A percentile compares a stretch with the other conserved stretches of the same genome.
Conservation (phyloP, 2,113 vertebrate genomes). For the Entosphenus tridentatus region DNA sequence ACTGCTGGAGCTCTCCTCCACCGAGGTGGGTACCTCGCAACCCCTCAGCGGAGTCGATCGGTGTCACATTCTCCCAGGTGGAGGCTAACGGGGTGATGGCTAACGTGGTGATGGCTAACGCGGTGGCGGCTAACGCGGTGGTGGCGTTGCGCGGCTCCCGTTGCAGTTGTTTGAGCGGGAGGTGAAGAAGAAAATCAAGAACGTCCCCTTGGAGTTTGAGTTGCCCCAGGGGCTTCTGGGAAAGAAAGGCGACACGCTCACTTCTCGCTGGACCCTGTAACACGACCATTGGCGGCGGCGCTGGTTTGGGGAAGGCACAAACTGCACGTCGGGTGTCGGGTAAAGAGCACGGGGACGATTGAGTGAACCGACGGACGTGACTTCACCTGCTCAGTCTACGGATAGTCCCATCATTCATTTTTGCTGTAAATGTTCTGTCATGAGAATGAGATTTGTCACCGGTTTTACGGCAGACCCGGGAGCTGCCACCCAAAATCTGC, state of each 20-base stretch:
- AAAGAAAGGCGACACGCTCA: conserved; percentile 27
- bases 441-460: no score
- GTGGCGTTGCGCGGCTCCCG: background rate
- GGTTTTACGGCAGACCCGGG: no score
- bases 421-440: no score
- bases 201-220: conserved; percentile 50
- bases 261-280: conserved; percentile 38
- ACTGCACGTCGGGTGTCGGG: no score
- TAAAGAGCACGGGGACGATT: no score
- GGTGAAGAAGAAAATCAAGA: conserved; percentile 26
- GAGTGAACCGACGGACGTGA: no score
- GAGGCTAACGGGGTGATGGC: background rate
- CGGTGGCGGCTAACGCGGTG: background rate
- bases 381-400: no score
- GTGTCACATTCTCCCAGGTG: background rate
- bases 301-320: no score
- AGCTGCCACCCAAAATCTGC: no score
- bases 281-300: conserved; percentile 11
- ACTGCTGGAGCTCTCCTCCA: conserved; percentile 25
- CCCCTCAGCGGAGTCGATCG: no score
- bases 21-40: no score
- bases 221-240: conserved; percentile 34
- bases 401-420: no score
- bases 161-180: conserved; percentile 55
- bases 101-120: background rate